Base-by-base conservation (phyloP, 2,888 invertebrate genomes). In the Ecdyonurus torrentis region DNA sequence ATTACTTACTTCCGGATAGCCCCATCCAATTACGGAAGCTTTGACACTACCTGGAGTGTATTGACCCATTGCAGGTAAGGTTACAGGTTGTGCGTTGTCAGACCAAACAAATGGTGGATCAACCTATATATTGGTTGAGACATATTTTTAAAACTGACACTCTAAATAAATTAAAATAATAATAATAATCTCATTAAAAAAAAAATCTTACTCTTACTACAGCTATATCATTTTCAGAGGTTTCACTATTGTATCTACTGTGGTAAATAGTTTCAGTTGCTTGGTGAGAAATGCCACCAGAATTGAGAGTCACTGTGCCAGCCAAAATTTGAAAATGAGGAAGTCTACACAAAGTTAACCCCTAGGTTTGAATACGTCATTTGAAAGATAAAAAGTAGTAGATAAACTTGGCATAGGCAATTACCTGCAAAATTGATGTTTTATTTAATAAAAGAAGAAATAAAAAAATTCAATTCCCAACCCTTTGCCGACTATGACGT, bases 11-110 rank as follows among this genome's bases (percentile, higher is more conserved):
- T 20, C 25, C 58, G 52, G 55, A 23, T 61, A 61, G 1, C 65
- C 65, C 65, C 65, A 65, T 10, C 65, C 65, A 24, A 60, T 59
- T 50, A 64, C 63, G 1, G 23, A 61, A 53, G 60, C 64, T 2
- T 0, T 2, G 3, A 61, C 50, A 10, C 63, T 61, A 19, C 37
- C 61, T 2, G 59, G 61, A n/a, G 62, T 37, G 1, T 62, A 20
- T 19, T 63, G 59, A 10, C 60, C 64, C 52, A 58, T 59, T 3
- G 22, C 60, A 37, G 65, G 65, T n/a, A 65, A 61, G 15, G 25
- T 37, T 3, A 63, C 58, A 19, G 65, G 61, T 52, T 61, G 59
- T 20, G 61, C 58, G 2, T 59, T 24, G 2, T 15, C 52, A 25
- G 37, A 19, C 2, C 62, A 61, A 10, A 23, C 22, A 24, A 64